Base-by-base conservation (phyloP, 2,888 invertebrate species). In the Ecliptopera silaceata region DNA sequence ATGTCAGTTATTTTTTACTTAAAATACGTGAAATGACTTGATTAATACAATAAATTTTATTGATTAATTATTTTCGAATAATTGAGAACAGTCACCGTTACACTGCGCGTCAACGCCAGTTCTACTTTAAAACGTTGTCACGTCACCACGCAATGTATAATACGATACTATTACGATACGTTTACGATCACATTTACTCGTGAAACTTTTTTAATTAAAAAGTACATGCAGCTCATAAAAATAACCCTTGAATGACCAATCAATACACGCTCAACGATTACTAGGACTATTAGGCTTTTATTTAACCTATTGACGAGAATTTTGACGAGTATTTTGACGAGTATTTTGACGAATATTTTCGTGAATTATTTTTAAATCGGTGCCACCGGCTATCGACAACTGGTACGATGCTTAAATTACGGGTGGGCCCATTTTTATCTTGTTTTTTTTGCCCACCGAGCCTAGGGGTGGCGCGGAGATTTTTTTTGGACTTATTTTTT, bases 371-470 rank as follows among this genome's bases (percentile, higher is more conserved):
- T 56, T 63, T 43, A 43, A 52, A 58, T 61, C 57, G 54, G 36
- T 55, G 73, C 80, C 82, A 69, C 70, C 65, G 79, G 84, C 84
- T 86, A 84, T 79, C 79, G 81, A 81, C 86, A 80, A 80, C 86
- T 85, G 85, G 81, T 80, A 80, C 82, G 80, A 82, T 86, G 86
- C 80, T 87, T 89, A 90, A 89, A 90, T 89, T 89, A 89, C 88
- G 89, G 81, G 77, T 80, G 80, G 74, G 79, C 78, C 79, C 77
- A 80, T 82, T 86, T 87, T 87, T 87, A 82, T 86, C 81, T 80
- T 79, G 77, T 84, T 86, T 85, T 65, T 88, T 89, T 86, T 82
- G 56, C 68, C 73, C 78, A 74, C 72, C 77, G 79, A 75, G 86
- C 86, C 88, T 85, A 86, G 89, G 89, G 88, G 88, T 86, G 86